Base-by-base conservation (phyloP, 2,113 vertebrate genomes). In the Microtus ochrogaster region DNA sequence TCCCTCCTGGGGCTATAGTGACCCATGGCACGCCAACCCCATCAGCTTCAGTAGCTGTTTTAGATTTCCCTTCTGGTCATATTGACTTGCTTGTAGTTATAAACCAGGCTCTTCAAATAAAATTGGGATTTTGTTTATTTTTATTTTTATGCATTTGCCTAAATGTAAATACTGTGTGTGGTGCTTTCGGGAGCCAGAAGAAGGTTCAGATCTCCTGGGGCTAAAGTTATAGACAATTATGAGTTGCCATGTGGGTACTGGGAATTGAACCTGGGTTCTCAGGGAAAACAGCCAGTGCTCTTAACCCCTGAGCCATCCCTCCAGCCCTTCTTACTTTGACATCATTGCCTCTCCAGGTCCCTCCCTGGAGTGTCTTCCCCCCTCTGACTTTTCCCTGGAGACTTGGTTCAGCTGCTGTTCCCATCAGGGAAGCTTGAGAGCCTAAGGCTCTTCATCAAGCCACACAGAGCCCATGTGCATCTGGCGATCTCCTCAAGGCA, bases 401-500 rank as follows among this genome's bases (percentile, higher is more conserved):
- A 86, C 39, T 86, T 77, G 76, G n/a, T 65, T 81, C 88, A 86
- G 89, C 28, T 24, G 36, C 28, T 28, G 0, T 68, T 55, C 79
- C 90, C 39, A 74, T 28, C 11, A 30, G 22, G 33, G 79, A 81
- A 61, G 19, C 33, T 70, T 26, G 36, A 49, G 11, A 84, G 28
- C 41, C 24, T 39, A 36, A 16, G 0, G 3, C 44, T 44, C 13
- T 88, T 21, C 10, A 24, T 66, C 61, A 72, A 66, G 52, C 41
- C 8, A 0, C n/a, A 33, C 7, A 44, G 72, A 65, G 24, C 9
- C 47, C 49, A 33, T 7, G 2, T 36, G 4, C 17, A 2, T 11
- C 22, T 63, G 13, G 0, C 5, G 1, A 24, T 1, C 33, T 61
- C 19, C 55, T 55, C 33, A n/a, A 41, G 33, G 21, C 26, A 5